Evolutionary conservation across 1,140 invertebrate species (phyloP).

Genomic region (Micrasema minimum): DNA sequence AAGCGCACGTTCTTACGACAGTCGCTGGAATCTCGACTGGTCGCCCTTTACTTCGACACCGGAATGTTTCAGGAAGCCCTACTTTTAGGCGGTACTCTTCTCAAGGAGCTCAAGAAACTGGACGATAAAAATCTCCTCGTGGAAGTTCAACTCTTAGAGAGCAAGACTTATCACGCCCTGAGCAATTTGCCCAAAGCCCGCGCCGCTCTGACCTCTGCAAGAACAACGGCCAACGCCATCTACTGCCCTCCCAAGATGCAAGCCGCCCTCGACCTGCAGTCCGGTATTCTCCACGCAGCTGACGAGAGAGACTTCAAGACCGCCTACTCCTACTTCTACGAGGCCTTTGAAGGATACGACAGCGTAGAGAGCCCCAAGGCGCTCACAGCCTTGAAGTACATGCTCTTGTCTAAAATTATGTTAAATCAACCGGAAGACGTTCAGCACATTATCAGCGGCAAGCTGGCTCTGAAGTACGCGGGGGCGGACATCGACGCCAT

Average conservation of each 20-base stretch:
- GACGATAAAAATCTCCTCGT: slow-evolving; percentile 99
- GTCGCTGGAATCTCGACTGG: slow-evolving; percentile 91
- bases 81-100: slow-evolving; percentile 81
- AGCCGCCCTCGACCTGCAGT: slow-evolving; percentile 95
- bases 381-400: slow-evolving; percentile 95
- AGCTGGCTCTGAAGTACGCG: slow-evolving; percentile 95
- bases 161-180: slow-evolving; percentile 98
- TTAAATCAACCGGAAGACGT: slow-evolving; percentile 96
- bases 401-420: slow-evolving; percentile 99
- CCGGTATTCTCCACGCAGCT: slow-evolving; percentile 97
- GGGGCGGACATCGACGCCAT: slow-evolving; percentile 97
- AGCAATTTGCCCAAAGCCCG: slow-evolving; percentile 97
- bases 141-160: slow-evolving; percentile 96
- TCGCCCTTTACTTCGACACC: slow-evolving; percentile 95
- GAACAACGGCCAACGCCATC: slow-evolving; percentile 99
- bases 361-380: slow-evolving; percentile 94
- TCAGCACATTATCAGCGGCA: slow-evolving; percentile 93
- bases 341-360: slow-evolving; percentile 99
- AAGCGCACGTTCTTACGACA: slow-evolving; percentile 96
- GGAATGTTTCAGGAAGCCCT: slow-evolving; percentile 90
- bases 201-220: slow-evolving; percentile 95
- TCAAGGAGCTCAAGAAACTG: slow-evolving; percentile 97
- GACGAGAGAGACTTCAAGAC: slow-evolving; percentile 99
- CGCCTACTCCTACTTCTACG: slow-evolving; percentile 99
- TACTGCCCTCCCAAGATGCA: slow-evolving; percentile 99